These are phyloP conservation scores for Aleiodes alternator DNA, from an alignment of 2,888 invertebrate genomes.

Conservation along the genomic window DNA sequence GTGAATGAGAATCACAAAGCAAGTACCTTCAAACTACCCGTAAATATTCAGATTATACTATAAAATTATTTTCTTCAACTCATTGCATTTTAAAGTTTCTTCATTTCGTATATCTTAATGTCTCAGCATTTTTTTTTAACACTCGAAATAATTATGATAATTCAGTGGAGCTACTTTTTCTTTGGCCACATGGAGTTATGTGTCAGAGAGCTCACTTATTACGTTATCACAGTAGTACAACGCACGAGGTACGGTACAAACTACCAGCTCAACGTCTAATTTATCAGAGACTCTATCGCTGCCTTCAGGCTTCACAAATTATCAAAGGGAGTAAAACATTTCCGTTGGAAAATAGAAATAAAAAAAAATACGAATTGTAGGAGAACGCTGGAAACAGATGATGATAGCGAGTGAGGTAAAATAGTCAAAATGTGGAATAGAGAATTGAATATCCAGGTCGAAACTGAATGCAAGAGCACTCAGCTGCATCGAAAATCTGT, in stretches of 20 bases:
- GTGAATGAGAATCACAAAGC: neutral
- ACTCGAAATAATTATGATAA: too few species aligned
- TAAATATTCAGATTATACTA: too few species aligned
- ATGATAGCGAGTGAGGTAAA: neutral
- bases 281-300: conserved; percentile 1
- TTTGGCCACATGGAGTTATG: neutral
- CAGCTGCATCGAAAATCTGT: neutral
- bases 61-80: too few species aligned
- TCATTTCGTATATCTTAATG: too few species aligned
- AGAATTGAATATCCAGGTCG: conserved; percentile 2
- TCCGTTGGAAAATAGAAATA: neutral
- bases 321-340: neutral
- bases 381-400: too few species aligned
- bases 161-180: too few species aligned
- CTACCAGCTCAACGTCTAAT: conserved; percentile 14
- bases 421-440: neutral
- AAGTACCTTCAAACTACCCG: too few species aligned
- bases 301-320: neutral
- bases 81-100: too few species aligned
- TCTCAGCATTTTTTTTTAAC: too few species aligned
- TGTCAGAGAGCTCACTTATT: conserved; percentile 9
- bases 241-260: neutral
- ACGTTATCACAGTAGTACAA: conserved; percentile 29
- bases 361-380: too few species aligned
- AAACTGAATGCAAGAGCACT: conserved; percentile 1